Evolutionary conservation across 1,140 invertebrate genomes (phyloP).

Genomic region (Drosophila dunni): DNA sequence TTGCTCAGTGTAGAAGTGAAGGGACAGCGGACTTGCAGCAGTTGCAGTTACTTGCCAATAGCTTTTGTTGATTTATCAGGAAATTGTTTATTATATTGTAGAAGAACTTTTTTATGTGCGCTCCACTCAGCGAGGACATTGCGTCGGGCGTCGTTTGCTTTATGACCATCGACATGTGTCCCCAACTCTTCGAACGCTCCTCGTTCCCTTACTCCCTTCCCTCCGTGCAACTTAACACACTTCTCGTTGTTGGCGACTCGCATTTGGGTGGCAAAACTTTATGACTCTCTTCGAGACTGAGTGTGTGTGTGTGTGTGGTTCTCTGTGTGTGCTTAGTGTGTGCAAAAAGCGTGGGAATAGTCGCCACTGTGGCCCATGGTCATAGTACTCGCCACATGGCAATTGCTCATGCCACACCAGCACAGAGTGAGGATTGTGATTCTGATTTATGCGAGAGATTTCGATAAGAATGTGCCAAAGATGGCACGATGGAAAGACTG

Average conservation of each 20-base stretch:
- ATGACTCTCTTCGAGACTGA: conserved; percentile 35
- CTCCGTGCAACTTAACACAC: not conserved
- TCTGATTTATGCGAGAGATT: conserved; percentile 73
- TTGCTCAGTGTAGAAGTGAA: too few species aligned
- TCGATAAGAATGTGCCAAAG: conserved; percentile 66
- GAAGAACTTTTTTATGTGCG: conserved; percentile 67
- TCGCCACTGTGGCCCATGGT: conserved; percentile 36
- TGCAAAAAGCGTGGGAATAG: conserved; percentile 70
- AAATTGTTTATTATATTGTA: conserved; percentile 81
- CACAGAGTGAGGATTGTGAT: conserved; percentile 49
- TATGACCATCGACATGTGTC: conserved; percentile 51
- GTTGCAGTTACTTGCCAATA: conserved; percentile 2
- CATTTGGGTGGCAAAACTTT: conserved; percentile 60
- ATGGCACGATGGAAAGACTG: conserved; percentile 34
- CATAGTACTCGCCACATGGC: conserved; percentile 21
- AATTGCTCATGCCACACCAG: conserved; percentile 42
- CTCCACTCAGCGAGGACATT: conserved; percentile 45
- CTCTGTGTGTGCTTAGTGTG: not conserved
- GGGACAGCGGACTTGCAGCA: not conserved
- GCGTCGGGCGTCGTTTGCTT: conserved; percentile 56
- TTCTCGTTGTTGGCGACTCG: conserved; percentile 17
- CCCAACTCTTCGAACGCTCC: not conserved
- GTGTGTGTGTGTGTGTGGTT: conserved; percentile 10
- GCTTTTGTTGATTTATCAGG: conserved; percentile 70
- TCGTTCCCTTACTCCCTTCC: not conserved